phyloP scores from a whole-genome alignment of 37 sponge, comb jelly and placozoan genomes.

The Spongilla lacustris region DNA sequence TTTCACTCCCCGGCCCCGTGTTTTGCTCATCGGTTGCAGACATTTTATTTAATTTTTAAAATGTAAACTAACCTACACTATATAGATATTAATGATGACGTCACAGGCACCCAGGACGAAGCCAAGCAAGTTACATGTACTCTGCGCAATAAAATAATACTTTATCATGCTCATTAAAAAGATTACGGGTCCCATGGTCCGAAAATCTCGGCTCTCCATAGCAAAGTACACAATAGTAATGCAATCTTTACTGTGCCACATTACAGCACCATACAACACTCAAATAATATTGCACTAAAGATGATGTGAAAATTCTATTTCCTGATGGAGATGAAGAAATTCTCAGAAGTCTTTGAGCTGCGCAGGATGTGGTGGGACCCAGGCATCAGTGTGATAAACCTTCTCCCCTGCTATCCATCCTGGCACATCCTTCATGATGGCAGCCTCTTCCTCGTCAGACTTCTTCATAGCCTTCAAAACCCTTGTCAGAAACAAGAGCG shows the following conservation, averaged over 20 bases:
- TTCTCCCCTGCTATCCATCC: constrained; percentile 89
- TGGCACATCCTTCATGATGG: constrained; percentile 84
- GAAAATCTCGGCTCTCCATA: too few relatives aligned
- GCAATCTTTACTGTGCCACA: too few relatives aligned
- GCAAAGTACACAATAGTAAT: too few relatives aligned
- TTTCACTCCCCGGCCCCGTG: background rate
- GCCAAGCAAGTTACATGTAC: too few relatives aligned
- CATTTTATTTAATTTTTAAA: background rate
- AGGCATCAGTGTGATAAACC: constrained; percentile 80
- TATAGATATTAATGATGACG: too few relatives aligned
- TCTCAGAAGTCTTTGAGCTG: constrained; percentile 47
- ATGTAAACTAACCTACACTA: too few relatives aligned
- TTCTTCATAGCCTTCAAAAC: constrained; percentile 65
- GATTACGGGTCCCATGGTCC: too few relatives aligned
- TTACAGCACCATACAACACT: background rate
- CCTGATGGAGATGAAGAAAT: background rate
- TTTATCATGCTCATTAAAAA: too few relatives aligned
- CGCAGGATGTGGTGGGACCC: constrained; percentile 77
- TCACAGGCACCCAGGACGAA: too few relatives aligned
- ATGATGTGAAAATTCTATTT: background rate
- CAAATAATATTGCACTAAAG: background rate
- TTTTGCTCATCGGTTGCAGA: background rate
- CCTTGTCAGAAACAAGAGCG: constrained; percentile 7
- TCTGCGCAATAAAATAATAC: too few relatives aligned
- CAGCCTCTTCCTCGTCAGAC: constrained; percentile 83